These are phyloP conservation scores for Poicephalus meyeri DNA, from an alignment of 2,113 vertebrate genomes.

Conservation along the genomic window DNA sequence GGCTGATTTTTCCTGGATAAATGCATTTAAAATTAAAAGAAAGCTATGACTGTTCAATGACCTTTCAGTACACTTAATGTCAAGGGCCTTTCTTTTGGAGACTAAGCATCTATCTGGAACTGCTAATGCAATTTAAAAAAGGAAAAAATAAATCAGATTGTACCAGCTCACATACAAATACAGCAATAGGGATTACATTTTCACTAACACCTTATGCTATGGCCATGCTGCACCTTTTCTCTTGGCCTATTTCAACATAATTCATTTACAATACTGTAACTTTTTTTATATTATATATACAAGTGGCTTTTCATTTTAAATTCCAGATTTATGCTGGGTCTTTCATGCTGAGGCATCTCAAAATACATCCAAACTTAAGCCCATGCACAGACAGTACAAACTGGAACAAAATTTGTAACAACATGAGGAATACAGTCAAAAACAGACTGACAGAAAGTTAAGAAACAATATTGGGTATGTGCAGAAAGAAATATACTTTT, in stretches of 20 bases:
- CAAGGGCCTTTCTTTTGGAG: conserved; percentile 35
- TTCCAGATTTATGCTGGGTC: neutral
- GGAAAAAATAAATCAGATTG: neutral
- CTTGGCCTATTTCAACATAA: neutral
- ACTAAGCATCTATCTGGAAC: conserved; percentile 41
- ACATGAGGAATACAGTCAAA: neutral
- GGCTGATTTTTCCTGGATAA: conserved; percentile 31
- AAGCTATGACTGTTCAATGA: conserved; percentile 49
- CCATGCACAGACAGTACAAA: neutral
- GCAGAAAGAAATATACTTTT: neutral
- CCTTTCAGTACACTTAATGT: conserved; percentile 55
- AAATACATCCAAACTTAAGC: neutral
- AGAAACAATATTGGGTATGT: neutral
- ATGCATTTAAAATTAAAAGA: conserved; percentile 59
- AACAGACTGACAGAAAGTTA: neutral
- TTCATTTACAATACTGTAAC: neutral
- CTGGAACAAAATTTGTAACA: neutral
- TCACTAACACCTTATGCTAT: neutral
- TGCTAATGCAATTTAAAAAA: conserved; percentile 40
- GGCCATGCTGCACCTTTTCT: neutral
- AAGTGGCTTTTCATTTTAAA: neutral
- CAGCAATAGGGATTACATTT: neutral
- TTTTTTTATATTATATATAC: neutral
- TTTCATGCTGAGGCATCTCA: neutral
- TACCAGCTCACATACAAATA: neutral